Evolutionary conservation across 2,888 invertebrate species (phyloP), one percentile per base, ranked within the genome.

Genomic region (Miltochrista miniata): DNA sequence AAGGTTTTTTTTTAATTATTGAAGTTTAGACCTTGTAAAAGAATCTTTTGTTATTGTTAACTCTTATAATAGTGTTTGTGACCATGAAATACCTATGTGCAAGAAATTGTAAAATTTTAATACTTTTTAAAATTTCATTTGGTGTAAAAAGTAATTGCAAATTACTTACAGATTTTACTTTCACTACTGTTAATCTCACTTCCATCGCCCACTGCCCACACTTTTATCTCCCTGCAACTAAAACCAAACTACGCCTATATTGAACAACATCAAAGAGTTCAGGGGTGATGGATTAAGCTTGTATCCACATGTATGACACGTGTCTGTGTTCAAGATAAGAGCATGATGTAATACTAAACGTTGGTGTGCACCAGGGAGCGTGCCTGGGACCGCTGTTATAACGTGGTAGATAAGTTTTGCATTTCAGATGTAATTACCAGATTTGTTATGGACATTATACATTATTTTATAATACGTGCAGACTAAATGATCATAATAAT

Each of bases 241-340:
- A 68, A 72, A 75, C 70, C 67, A 64, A 68, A 51, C 59, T 64
- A 51, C 55, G 18, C 64, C 72, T 64, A 76, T 76, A 78, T 79
- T 81, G 72, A 72, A 72, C 61, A 68, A 83, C 82, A 81, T 87
- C 86, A 88, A 87, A 87, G 85, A 85, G 82, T 82, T 80, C 44
- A 71, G 69, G 87, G 85, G 83, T 83, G 87, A 86, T 82, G 82
- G 86, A 88, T 87, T 85, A 83, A 74, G 68, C 75, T 68, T 58
- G 75, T 85, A 85, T 86, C 84, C 76, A 73, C 68, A 72, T 68
- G 51, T 62, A 54, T 40, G 83, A 64, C 89, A 87, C 88, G 89
- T 85, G 86, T 67, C 77, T 56, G 43, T 50, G 49, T 49, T 37
- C 43, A 39, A 81, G 87, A 87, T 86, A 85, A 81, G 73, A 67